A percentile compares a stretch with the other conserved stretches of the same genome.
phyloP scores from a whole-genome alignment of 2,113 vertebrate species.

The Bufo gargarizans region DNA sequence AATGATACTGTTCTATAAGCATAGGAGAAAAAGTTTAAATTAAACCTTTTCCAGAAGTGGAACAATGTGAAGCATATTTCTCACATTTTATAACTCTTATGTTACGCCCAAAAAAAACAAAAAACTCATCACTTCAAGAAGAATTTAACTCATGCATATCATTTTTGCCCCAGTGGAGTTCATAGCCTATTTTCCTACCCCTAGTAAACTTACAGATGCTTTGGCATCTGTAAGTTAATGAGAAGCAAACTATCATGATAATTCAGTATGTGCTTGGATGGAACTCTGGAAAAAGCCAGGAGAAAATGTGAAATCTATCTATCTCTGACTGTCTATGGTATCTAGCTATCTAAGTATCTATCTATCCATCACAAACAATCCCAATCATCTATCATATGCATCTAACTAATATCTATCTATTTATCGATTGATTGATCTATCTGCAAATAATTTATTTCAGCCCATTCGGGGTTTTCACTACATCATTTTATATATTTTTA shows the following conservation, averaged over 20 bases:
- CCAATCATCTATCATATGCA: too few species aligned
- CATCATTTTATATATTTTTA: too few species aligned
- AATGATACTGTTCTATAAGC: not conserved
- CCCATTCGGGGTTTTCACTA: too few species aligned
- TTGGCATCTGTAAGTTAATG: not conserved
- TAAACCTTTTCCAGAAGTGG: not conserved
- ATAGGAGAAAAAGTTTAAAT: not conserved
- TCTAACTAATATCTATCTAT: too few species aligned
- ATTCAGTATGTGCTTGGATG: not conserved
- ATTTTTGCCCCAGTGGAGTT: conserved; percentile 13
- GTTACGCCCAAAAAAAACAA: not conserved
- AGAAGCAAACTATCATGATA: not conserved
- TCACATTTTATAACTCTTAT: not conserved
- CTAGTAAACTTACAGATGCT: not conserved
- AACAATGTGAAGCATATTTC: conserved; percentile 9
- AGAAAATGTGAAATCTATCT: not conserved
- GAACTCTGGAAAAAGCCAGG: not conserved
- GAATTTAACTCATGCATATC: not conserved
- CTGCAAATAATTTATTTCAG: too few species aligned
- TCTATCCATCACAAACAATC: too few species aligned
- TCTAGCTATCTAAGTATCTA: too few species aligned
- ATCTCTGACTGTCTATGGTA: too few species aligned
- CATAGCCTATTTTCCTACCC: not conserved
- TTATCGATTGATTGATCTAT: too few species aligned
- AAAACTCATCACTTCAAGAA: not conserved